These are phyloP conservation scores for Scaptomyza flava DNA, from an alignment of 2,888 invertebrate species.

Conservation along the genomic window DNA sequence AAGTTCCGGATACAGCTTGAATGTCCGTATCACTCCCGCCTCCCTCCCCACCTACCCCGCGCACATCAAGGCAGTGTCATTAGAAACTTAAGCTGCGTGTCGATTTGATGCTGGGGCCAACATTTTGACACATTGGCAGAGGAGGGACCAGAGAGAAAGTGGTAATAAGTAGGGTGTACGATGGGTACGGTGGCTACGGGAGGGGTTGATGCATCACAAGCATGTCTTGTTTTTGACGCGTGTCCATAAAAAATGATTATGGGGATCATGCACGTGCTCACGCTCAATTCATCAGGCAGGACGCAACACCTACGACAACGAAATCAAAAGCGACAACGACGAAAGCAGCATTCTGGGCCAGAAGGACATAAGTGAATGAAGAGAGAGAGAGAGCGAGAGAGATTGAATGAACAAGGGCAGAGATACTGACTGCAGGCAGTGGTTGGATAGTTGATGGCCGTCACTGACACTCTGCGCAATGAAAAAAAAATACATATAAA, in stretches of 20 bases:
- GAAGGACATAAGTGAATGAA: background rate
- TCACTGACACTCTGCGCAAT: slow-evolving; percentile 52
- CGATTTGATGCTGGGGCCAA: slow-evolving; percentile 56
- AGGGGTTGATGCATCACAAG: slow-evolving; percentile 11
- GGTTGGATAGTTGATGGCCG: slow-evolving; percentile 55
- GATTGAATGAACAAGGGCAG: background rate
- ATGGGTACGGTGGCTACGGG: background rate
- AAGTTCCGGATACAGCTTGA: slow-evolving; percentile 53
- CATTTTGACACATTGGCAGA: slow-evolving; percentile 69
- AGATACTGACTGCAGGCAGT: background rate
- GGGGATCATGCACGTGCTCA: slow-evolving; percentile 75
- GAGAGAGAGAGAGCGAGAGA: background rate
- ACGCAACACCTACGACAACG: slow-evolving; percentile 57
- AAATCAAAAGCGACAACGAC: background rate
- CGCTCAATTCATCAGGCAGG: slow-evolving; percentile 73
- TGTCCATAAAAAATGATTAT: slow-evolving; percentile 75
- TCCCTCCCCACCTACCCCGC: background rate
- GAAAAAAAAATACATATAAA: no score
- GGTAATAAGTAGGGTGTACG: background rate
- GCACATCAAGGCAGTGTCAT: slow-evolving; percentile 42
- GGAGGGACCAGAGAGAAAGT: background rate
- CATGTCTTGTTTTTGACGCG: slow-evolving; percentile 68
- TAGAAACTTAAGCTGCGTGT: slow-evolving; percentile 59
- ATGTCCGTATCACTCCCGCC: slow-evolving; percentile 22
- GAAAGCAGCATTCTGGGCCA: background rate